Conservation (phyloP, 2,797 vertebrate species). For the Gila robusta region DNA sequence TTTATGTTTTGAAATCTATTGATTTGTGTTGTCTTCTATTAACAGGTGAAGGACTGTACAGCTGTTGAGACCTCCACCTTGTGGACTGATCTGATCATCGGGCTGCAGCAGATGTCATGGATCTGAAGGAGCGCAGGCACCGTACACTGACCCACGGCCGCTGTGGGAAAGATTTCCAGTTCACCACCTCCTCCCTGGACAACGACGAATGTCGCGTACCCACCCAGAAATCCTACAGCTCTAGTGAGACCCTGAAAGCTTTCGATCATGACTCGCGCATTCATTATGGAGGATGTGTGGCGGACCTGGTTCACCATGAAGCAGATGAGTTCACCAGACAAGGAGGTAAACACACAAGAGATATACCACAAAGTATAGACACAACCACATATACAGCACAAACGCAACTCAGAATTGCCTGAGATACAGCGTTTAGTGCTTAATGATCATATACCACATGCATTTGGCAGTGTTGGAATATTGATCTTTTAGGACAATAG, state of each 20-base stretch:
- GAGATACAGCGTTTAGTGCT: not conserved
- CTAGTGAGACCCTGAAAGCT: constrained; percentile 96
- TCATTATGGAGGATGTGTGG: constrained; percentile 91
- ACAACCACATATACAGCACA: not conserved
- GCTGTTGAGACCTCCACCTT: constrained; percentile 55
- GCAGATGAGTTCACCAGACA: constrained; percentile 95
- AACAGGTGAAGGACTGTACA: constrained; percentile 76
- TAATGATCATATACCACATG: not conserved
- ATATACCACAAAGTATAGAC: not conserved
- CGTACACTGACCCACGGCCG: constrained; percentile 90
- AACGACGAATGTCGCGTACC: constrained; percentile 93
- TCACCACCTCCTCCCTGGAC: constrained; percentile 92
- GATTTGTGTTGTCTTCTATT: constrained; percentile 45
- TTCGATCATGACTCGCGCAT: constrained; percentile 96
- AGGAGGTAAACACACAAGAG: constrained; percentile 74
- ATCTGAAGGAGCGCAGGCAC: constrained; percentile 92
- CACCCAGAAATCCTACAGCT: constrained; percentile 98
- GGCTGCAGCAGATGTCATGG: constrained; percentile 78
- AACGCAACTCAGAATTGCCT: not conserved
- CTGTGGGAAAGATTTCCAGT: constrained; percentile 91
- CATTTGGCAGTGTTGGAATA: not conserved
- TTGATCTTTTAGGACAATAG: not conserved
- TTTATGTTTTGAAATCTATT: not conserved
- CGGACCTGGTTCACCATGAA: constrained; percentile 94
- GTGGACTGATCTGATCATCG: constrained; percentile 56